phyloP scores from a whole-genome alignment of 2,888 invertebrate genomes.

The Pediacus dermestoides region DNA sequence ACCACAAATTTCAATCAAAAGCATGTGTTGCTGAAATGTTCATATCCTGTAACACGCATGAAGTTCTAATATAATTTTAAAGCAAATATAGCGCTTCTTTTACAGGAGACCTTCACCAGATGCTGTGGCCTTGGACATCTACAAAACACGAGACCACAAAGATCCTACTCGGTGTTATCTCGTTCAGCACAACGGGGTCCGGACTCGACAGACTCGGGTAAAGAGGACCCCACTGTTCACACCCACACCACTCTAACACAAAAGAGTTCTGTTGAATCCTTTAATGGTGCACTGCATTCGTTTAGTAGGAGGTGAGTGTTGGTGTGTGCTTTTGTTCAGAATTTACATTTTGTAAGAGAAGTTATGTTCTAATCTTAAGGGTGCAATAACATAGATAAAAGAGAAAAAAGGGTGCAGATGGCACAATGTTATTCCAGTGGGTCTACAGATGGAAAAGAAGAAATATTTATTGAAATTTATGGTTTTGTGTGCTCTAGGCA shows the following conservation, averaged over 20 bases:
- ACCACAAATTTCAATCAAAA: no score
- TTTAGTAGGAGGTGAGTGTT: neutral
- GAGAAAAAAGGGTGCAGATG: no score
- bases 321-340: neutral
- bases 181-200: slow-evolving; percentile 34
- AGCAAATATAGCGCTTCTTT: slow-evolving; percentile 20
- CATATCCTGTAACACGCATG: no score
- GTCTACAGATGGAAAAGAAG: no score
- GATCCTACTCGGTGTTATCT: slow-evolving; percentile 38
- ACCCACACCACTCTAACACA: slow-evolving; percentile 16
- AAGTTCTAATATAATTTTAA: slow-evolving; percentile 6
- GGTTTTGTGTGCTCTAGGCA: no score
- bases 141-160: slow-evolving; percentile 22
- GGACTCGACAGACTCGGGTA: slow-evolving; percentile 38
- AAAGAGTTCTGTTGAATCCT: neutral
- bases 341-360: no score
- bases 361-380: no score
- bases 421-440: no score
- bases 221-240: slow-evolving; percentile 33
- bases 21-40: no score
- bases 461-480: no score
- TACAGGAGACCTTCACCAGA: slow-evolving; percentile 19
- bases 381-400: no score
- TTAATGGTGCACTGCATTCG: no score
- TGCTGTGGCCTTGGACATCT: neutral